Base-by-base conservation (phyloP, 1,140 invertebrate species). In the Amyelois transitella region DNA sequence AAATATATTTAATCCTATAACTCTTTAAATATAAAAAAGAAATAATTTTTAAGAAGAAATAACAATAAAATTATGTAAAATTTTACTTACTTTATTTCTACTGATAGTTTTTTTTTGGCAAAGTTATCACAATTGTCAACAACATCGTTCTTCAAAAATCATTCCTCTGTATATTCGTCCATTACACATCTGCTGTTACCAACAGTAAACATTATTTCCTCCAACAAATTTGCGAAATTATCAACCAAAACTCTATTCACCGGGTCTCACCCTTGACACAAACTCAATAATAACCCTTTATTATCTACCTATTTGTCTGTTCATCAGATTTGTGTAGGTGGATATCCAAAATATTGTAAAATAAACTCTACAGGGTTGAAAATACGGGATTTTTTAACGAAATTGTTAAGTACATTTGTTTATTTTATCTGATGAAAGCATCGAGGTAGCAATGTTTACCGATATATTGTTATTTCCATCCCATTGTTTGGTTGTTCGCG, bases 281-380 rank as follows among this genome's bases (percentile, higher is more conserved):
- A 55, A 55, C 55, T 60, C 43, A 22, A 62, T 69, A 66, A 68
- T 71, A 77, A 73, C 75, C 72, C 72, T 70, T 72, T 69, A 70
- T 69, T 28, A 56, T 51, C 54, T 44, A 32, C 50, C 65, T 58
- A 61, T 68, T 55, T 55, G 50, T 54, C 55, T 62, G 50, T 45
- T 53, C 53, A 56, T 71, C 60, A 53, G 69, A 69, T 75, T 65
- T 72, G 70, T 58, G 72, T 70, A 72, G 72, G 72, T 61, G 69
- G 60, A 25, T 38, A 12, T 38, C n/a, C 32, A 38, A 10, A 14
- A 38, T 8, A 38, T n/a, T 12, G 32, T 38, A 38, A 38, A 38
- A 38, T 38, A 12, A 38, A 38, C 32, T 38, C 32, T 38, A 14
- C 17, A 14, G 0, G 8, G n/a, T 1, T 38, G 8, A 14, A 38